Percentiles rank a stretch among this genome's conserved stretches.
Evolutionary conservation across 2,888 invertebrate species (phyloP).

Genomic region (Quadroppia sp.): DNA sequence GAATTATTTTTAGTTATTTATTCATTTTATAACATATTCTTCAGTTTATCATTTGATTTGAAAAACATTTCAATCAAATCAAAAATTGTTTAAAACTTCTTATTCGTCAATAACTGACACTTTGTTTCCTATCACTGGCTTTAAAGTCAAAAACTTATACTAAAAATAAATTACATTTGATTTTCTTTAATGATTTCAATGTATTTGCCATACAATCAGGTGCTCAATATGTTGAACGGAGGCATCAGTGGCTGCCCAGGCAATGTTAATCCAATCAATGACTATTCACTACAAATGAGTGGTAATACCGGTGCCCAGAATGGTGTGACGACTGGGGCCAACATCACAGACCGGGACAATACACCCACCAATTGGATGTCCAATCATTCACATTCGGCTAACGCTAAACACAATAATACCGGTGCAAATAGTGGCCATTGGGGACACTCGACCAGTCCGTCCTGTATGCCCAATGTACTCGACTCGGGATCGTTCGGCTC

Average conservation of each 20-base stretch:
- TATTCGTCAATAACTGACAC: background rate
- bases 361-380: background rate
- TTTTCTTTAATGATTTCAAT: background rate
- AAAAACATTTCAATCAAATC: background rate
- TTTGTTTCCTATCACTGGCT: background rate
- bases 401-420: background rate
- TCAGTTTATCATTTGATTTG: background rate
- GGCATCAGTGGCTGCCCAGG: constrained; percentile 42
- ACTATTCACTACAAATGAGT: constrained; percentile 36
- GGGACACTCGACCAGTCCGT: constrained; percentile 32
- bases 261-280: constrained; percentile 45
- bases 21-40: background rate
- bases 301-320: constrained; percentile 32
- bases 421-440: background rate
- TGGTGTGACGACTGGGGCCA: constrained; percentile 37
- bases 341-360: constrained; percentile 38
- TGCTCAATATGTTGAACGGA: constrained; percentile 48
- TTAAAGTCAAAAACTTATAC: background rate
- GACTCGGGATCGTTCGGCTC: constrained; percentile 21
- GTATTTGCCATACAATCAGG: constrained; percentile 40
- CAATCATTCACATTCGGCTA: constrained; percentile 1
- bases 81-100: background rate
- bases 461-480: constrained; percentile 25
- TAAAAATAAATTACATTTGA: background rate
- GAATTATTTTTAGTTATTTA: background rate